These are phyloP conservation scores for Halyomorpha halys DNA, from an alignment of 1,140 invertebrate genomes.

Conservation along the genomic window DNA sequence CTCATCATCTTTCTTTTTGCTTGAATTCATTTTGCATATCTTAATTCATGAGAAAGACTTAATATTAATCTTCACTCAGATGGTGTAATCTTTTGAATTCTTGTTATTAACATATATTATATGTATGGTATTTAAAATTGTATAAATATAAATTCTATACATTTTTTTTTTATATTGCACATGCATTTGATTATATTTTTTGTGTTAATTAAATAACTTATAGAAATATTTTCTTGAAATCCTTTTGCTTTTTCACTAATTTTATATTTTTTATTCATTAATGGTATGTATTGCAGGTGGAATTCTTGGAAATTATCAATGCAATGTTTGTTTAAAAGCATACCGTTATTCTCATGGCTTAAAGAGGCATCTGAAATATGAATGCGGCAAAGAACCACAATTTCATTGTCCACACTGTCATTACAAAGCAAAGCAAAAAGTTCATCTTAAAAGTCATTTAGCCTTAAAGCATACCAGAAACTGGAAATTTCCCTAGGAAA, in stretches of 20 bases:
- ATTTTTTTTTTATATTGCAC: background rate
- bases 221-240: background rate
- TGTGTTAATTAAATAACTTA: background rate
- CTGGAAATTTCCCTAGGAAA: background rate
- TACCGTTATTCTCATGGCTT: background rate
- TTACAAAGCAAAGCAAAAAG: slow-evolving; percentile 26
- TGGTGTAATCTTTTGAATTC: too few relatives aligned
- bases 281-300: slow-evolving; percentile 2
- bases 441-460: slow-evolving; percentile 21
- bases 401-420: slow-evolving; percentile 34
- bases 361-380: slow-evolving; percentile 42
- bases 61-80: background rate
- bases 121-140: background rate
- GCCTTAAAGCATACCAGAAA: slow-evolving; percentile 19
- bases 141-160: background rate
- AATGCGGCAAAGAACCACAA: slow-evolving; percentile 45
- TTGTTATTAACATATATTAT: too few relatives aligned
- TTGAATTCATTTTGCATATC: too few relatives aligned
- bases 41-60: too few relatives aligned
- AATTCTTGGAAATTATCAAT: background rate
- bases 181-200: background rate
- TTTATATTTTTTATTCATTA: background rate
- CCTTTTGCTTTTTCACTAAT: background rate
- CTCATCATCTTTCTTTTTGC: too few relatives aligned
- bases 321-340: slow-evolving; percentile 5